phyloP scores from a whole-genome alignment of 2,113 vertebrate species.

The Haemorhous mexicanus region DNA sequence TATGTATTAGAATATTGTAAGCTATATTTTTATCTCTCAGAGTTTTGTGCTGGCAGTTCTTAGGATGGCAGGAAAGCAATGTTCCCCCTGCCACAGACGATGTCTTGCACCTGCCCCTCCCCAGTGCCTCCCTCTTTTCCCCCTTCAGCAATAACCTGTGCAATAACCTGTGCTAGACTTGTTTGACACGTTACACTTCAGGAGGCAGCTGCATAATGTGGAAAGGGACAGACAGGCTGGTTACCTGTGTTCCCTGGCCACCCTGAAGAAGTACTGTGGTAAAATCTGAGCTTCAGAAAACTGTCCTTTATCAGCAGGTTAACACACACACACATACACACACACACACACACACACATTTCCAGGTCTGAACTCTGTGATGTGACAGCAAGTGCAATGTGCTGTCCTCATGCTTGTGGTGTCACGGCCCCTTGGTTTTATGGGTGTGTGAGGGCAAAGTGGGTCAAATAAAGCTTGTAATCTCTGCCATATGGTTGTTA shows the following conservation, averaged over 20 bases:
- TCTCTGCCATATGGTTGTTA: not conserved
- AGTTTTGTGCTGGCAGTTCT: not conserved
- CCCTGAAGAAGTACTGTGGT: rapidly evolving
- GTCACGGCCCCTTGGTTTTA: not conserved
- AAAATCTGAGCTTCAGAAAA: not conserved
- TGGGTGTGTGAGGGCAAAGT: not conserved
- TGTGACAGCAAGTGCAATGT: not conserved
- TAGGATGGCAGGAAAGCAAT: not conserved
- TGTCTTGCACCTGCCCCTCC: not conserved
- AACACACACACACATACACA: too few relatives aligned
- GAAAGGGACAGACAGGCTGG: not conserved
- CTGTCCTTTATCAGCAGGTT: not conserved
- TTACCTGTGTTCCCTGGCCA: not conserved
- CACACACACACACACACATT: too few relatives aligned
- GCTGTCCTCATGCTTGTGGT: rapidly evolving
- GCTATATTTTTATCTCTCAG: not conserved
- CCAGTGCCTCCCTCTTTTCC: not conserved
- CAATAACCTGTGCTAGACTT: not conserved
- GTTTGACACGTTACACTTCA: rapidly evolving
- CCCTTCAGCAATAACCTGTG: not conserved
- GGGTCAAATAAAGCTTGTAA: not conserved
- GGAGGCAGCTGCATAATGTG: not conserved
- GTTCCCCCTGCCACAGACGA: rapidly evolving
- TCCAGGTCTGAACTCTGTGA: not conserved
- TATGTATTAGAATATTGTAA: too few relatives aligned